These are phyloP conservation scores for Pelochelys cantorii DNA, from an alignment of 2,797 vertebrate species.

Conservation along the genomic window DNA sequence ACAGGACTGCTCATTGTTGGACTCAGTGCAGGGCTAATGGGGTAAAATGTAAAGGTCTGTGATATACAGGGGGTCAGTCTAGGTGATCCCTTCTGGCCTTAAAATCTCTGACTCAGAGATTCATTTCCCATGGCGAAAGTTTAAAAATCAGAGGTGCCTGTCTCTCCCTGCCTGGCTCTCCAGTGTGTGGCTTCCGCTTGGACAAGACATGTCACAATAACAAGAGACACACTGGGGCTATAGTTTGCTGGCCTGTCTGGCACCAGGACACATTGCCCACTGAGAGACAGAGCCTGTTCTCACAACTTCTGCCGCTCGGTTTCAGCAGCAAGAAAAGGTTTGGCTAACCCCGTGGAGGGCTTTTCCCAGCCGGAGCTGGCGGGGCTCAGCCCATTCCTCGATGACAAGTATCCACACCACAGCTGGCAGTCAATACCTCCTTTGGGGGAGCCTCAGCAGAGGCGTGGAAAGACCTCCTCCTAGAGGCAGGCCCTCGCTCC, in stretches of 20 bases:
- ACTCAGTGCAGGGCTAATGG: fast-evolving
- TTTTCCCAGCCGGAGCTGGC: neutral
- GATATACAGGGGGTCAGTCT: neutral
- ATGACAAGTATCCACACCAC: constrained; percentile 59
- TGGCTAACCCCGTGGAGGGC: constrained; percentile 15
- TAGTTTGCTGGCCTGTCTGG: fast-evolving
- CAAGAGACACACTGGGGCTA: neutral
- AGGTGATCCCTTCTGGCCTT: fast-evolving
- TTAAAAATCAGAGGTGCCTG: neutral
- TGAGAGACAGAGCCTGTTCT: neutral
- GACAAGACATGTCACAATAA: neutral
- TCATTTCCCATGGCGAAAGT: fast-evolving
- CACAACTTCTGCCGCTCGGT: neutral
- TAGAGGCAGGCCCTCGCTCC: neutral
- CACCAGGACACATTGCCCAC: neutral
- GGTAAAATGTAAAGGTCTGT: neutral
- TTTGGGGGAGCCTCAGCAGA: neutral
- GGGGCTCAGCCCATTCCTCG: constrained; percentile 62
- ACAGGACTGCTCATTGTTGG: neutral
- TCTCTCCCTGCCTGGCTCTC: neutral
- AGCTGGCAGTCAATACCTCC: constrained; percentile 56
- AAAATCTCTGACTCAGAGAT: neutral
- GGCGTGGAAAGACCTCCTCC: neutral
- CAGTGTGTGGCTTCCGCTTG: neutral
- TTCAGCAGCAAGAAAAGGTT: neutral